Evolutionary conservation across 2,797 vertebrate genomes (phyloP).

Genomic region (Pelobates cultripes): DNA sequence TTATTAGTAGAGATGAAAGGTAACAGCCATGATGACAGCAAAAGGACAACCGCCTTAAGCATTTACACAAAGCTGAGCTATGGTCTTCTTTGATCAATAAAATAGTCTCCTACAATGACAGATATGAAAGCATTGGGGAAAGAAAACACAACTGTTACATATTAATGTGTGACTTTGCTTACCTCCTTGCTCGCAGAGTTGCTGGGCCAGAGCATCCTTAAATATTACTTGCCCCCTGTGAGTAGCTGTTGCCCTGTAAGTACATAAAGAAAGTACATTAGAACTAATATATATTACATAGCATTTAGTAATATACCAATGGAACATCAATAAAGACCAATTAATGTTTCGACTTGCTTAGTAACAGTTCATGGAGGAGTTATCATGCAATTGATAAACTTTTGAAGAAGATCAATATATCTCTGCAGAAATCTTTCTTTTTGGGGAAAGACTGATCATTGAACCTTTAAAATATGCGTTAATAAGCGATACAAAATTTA

Average conservation of each 20-base stretch:
- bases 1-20: slow-evolving; percentile 23
- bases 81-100: slow-evolving; percentile 36
- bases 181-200: slow-evolving; percentile 98
- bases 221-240: slow-evolving; percentile 96
- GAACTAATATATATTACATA: too few species aligned
- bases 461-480: neutral
- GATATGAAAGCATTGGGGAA: slow-evolving; percentile 38
- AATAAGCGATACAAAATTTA: neutral
- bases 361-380: too few species aligned
- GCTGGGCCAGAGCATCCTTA: slow-evolving; percentile 97
- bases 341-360: too few species aligned
- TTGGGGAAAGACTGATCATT: neutral
- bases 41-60: slow-evolving; percentile 39
- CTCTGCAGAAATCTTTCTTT: too few species aligned
- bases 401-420: too few species aligned
- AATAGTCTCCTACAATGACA: slow-evolving; percentile 16
- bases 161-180: slow-evolving; percentile 64
- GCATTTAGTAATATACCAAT: too few species aligned
- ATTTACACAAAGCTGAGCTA: slow-evolving; percentile 14
- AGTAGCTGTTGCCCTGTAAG: slow-evolving; percentile 91
- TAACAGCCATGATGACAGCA: slow-evolving; percentile 34
- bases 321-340: too few species aligned
- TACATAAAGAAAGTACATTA: neutral
- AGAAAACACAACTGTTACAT: slow-evolving; percentile 30
- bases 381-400: too few species aligned